These are phyloP conservation scores for Regulus satrapa DNA, from an alignment of 2,113 vertebrate genomes.

Conservation along the genomic window DNA sequence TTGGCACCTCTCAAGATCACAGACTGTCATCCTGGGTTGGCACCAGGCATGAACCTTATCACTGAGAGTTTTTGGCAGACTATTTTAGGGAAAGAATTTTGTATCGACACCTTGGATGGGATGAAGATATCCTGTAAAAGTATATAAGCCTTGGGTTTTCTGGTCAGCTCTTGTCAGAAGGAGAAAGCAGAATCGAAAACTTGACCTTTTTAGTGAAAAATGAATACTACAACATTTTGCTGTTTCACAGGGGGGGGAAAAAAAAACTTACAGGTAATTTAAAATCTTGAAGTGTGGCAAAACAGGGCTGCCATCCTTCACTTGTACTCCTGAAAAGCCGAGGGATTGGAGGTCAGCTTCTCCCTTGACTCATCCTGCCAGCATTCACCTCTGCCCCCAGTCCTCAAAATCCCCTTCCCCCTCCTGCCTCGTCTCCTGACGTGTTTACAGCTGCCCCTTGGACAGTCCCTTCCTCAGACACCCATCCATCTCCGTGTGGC, in stretches of 20 bases:
- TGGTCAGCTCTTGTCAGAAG: neutral
- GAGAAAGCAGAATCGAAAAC: neutral
- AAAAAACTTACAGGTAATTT: neutral
- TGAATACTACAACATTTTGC: neutral
- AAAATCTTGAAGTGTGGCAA: neutral
- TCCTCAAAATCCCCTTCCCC: neutral
- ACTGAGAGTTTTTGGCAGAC: neutral
- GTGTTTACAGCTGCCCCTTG: neutral
- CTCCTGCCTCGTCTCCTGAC: neutral
- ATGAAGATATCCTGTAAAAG: neutral
- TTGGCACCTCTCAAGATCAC: neutral
- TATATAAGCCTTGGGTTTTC: neutral
- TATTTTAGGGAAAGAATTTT: neutral
- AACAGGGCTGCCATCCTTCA: neutral
- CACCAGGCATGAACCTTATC: neutral
- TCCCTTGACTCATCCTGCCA: neutral
- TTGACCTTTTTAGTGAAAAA: constrained; percentile 44
- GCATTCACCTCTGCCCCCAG: neutral
- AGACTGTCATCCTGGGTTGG: neutral
- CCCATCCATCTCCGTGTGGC: constrained; percentile 24
- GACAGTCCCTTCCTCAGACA: neutral
- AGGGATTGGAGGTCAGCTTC: neutral
- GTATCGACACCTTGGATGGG: neutral
- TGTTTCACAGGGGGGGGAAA: neutral
- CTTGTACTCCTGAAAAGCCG: neutral